phyloP scores from a whole-genome alignment of 2,888 invertebrate species.

The Drosophila nigricruria region DNA sequence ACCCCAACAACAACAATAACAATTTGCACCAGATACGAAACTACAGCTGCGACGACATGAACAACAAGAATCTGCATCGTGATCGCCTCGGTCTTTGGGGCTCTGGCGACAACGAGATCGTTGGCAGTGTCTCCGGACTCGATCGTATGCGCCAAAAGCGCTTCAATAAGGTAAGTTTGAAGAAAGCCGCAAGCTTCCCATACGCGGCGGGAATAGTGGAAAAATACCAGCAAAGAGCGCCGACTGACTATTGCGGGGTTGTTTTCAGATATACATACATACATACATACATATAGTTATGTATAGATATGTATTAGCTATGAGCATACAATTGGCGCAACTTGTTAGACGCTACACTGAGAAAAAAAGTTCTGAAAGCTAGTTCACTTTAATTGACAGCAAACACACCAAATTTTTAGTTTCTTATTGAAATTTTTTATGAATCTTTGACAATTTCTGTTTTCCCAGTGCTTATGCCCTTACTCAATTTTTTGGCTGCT shows the following conservation, averaged over 20 bases:
- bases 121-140: constrained; percentile 81
- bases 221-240: constrained; percentile 63
- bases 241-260: constrained; percentile 47
- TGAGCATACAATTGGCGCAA: constrained; percentile 21
- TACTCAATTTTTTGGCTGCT: constrained; percentile 24
- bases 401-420: neutral
- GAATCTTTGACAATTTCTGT: neutral
- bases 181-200: constrained; percentile 2
- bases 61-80: constrained; percentile 54
- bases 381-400: neutral
- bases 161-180: constrained; percentile 83
- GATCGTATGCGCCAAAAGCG: constrained; percentile 80
- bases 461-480: neutral
- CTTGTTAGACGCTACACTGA: constrained; percentile 50
- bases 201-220: constrained; percentile 51
- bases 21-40: constrained; percentile 57
- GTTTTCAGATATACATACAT: constrained; percentile 24
- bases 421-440: neutral
- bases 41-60: constrained; percentile 37
- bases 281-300: neutral
- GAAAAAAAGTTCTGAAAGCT: neutral
- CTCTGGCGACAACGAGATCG: constrained; percentile 80
- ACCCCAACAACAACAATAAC: constrained; percentile 24
- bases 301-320: constrained; percentile 10
- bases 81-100: constrained; percentile 84